These are phyloP conservation scores for Netelia melanura DNA, from an alignment of 2,888 invertebrate species.

Conservation along the genomic window DNA sequence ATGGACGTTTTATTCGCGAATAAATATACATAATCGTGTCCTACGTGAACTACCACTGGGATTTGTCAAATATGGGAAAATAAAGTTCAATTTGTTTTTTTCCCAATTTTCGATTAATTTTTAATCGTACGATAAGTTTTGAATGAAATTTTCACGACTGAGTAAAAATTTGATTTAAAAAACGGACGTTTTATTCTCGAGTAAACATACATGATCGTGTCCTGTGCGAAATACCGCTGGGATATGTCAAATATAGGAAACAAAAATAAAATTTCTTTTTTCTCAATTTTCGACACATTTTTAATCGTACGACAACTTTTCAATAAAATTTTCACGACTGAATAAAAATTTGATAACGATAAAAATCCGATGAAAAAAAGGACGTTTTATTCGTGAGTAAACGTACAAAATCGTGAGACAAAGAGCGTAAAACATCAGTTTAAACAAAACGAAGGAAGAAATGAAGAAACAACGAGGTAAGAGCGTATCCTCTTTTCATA, in stretches of 20 bases:
- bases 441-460: neutral
- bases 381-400: slow-evolving; percentile 13
- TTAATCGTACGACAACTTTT: neutral
- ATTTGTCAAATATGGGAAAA: neutral
- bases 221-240: neutral
- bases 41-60: neutral
- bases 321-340: no score
- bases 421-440: neutral
- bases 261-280: no score
- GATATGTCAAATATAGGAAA: neutral
- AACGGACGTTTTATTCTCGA: no score
- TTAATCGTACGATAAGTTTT: neutral
- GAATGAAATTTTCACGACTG: no score
- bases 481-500: slow-evolving; percentile 27
- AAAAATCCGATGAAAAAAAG: neutral
- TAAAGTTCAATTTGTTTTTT: no score
- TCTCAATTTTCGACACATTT: no score
- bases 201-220: neutral
- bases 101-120: no score
- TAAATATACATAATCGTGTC: neutral
- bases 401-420: neutral
- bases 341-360: no score
- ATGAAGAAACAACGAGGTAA: slow-evolving; percentile 1
- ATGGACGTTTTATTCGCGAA: no score
- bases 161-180: no score